These are phyloP conservation scores for Papilio glaucus DNA, from an alignment of 1,140 invertebrate genomes.

Conservation along the genomic window DNA sequence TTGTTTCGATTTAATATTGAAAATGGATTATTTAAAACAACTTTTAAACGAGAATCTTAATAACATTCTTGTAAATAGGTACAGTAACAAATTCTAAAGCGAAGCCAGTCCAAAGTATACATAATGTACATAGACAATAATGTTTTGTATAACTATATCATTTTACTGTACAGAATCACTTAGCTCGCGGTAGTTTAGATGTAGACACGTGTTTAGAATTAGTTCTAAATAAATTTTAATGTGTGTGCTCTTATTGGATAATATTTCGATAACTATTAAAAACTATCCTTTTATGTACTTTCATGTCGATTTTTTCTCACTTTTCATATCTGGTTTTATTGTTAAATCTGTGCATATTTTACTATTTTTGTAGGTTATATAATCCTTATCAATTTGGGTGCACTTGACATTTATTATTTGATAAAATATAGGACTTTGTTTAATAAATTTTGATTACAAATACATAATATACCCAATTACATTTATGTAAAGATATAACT, in stretches of 20 bases:
- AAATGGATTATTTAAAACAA: no score
- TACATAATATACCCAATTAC: background rate
- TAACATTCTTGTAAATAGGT: constrained; percentile 38
- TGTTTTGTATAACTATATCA: constrained; percentile 40
- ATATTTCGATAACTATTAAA: constrained; percentile 3
- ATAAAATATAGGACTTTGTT: no score
- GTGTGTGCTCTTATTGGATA: constrained; percentile 30
- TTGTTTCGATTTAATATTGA: no score
- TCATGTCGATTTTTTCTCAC: constrained; percentile 27
- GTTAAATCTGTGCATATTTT: background rate
- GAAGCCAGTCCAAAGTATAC: constrained; percentile 57
- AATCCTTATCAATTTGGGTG: no score
- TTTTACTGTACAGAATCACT: constrained; percentile 38
- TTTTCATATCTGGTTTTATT: constrained; percentile 38
- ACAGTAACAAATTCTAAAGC: constrained; percentile 40
- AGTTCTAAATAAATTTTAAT: constrained; percentile 37
- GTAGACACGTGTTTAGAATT: constrained; percentile 33
- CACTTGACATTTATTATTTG: no score
- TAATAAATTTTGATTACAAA: background rate
- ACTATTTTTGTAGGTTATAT: no score
- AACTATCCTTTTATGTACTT: background rate
- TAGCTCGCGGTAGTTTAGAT: constrained; percentile 36
- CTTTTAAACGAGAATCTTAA: no score
- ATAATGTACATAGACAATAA: constrained; percentile 76
- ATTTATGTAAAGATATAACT: constrained; percentile 21